These are phyloP conservation scores for Rhamphomyia laevipes DNA, from an alignment of 2,888 invertebrate species.

Conservation along the genomic window DNA sequence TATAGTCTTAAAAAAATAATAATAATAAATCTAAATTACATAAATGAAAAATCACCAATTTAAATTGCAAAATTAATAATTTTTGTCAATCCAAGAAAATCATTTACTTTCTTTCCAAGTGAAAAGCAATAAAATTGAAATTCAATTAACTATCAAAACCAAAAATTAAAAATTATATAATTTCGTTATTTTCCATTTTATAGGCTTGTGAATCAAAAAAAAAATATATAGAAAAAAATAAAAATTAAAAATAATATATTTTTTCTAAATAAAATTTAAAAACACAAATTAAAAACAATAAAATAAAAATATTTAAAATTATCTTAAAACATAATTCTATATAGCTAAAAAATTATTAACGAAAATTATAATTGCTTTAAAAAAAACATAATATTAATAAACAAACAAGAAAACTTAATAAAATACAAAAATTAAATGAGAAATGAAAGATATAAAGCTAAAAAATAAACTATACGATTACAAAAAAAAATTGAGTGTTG, in stretches of 20 bases:
- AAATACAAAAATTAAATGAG: background rate
- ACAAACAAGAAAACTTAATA: constrained; percentile 3
- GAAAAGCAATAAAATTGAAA: background rate
- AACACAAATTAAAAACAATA: constrained; percentile 7
- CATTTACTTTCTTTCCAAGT: background rate
- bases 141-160: too few relatives aligned
- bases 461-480: constrained; percentile 7
- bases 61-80: background rate
- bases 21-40: constrained; percentile 15
- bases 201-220: background rate
- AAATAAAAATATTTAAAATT: constrained; percentile 3
- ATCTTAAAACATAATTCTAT: background rate
- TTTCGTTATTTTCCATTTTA: background rate
- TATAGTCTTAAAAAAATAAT: background rate
- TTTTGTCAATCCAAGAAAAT: background rate
- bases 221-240: background rate
- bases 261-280: background rate
- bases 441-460: background rate
- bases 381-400: background rate
- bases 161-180: constrained; percentile 2
- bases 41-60: constrained; percentile 4
- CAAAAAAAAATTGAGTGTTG: constrained; percentile 9
- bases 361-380: too few relatives aligned
- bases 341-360: too few relatives aligned
- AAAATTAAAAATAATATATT: background rate